Evolutionary conservation across 2,797 vertebrate species (phyloP).

Genomic region (Sebastes nivosus): DNA sequence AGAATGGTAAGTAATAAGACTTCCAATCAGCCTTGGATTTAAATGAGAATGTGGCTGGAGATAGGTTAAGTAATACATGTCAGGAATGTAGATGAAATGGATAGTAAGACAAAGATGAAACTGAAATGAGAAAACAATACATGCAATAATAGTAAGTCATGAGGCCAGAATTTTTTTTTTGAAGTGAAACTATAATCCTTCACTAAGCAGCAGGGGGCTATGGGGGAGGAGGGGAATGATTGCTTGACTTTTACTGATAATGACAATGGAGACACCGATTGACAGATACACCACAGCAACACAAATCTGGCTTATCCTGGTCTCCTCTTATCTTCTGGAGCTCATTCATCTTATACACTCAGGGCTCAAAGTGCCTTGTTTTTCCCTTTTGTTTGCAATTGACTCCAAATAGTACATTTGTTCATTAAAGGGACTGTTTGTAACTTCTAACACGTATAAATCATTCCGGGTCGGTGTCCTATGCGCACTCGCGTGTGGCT

Average conservation of each 20-base stretch:
- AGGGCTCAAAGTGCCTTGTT: too few species aligned
- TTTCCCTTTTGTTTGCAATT: not conserved
- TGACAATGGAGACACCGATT: not conserved
- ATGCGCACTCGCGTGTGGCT: too few species aligned
- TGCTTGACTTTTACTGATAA: not conserved
- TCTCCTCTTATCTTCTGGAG: slow-evolving; percentile 28
- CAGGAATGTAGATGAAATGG: not conserved
- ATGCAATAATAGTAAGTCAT: not conserved
- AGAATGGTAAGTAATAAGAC: too few species aligned
- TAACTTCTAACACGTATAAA: too few species aligned
- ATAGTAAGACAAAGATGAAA: not conserved
- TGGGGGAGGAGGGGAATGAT: not conserved
- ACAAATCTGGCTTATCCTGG: slow-evolving; percentile 2
- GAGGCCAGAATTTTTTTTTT: not conserved
- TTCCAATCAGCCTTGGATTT: not conserved
- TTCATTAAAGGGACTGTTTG: not conserved
- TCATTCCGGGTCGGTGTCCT: too few species aligned
- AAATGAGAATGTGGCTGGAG: not conserved
- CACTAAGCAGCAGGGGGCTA: not conserved
- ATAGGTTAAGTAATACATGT: not conserved
- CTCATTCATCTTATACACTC: not conserved
- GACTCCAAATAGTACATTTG: not conserved
- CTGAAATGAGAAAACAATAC: not conserved
- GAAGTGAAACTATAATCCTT: not conserved
- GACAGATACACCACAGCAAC: not conserved